phyloP scores from a whole-genome alignment of 2,888 invertebrate species.

The Hedya salicella region DNA sequence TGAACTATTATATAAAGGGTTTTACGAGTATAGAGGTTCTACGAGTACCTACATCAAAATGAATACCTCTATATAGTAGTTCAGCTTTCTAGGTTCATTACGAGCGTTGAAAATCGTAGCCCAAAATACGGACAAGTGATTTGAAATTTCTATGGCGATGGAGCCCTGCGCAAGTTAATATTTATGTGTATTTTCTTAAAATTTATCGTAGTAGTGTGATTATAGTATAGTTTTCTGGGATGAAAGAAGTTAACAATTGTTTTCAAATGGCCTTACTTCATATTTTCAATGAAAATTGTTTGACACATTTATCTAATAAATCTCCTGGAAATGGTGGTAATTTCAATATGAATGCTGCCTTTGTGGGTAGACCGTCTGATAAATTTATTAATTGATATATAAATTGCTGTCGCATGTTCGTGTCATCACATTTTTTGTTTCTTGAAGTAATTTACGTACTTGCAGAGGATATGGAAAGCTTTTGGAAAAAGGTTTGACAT shows the following conservation, averaged over 20 bases:
- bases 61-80: too few species aligned
- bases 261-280: not conserved
- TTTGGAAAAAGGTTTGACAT: too few species aligned
- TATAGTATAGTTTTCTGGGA: not conserved
- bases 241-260: not conserved
- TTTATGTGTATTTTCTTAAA: not conserved
- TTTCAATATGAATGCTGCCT: not conserved
- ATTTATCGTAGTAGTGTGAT: not conserved
- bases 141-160: too few species aligned
- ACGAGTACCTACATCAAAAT: too few species aligned
- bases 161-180: too few species aligned
- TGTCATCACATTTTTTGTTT: not conserved
- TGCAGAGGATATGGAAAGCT: too few species aligned
- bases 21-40: too few species aligned
- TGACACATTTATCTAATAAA: not conserved
- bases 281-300: not conserved
- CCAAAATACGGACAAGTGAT: too few species aligned
- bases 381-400: slow-evolving; percentile 4
- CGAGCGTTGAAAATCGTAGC: too few species aligned
- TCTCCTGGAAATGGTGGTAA: not conserved
- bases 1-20: too few species aligned
- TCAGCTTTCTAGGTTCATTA: too few species aligned
- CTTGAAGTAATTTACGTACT: too few species aligned
- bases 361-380: not conserved
- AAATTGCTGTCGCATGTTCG: not conserved